Evolutionary conservation across 2,113 vertebrate genomes (phyloP), one percentile per base, ranked within the genome.

Genomic region (Chaetorhynchus papuensis): DNA sequence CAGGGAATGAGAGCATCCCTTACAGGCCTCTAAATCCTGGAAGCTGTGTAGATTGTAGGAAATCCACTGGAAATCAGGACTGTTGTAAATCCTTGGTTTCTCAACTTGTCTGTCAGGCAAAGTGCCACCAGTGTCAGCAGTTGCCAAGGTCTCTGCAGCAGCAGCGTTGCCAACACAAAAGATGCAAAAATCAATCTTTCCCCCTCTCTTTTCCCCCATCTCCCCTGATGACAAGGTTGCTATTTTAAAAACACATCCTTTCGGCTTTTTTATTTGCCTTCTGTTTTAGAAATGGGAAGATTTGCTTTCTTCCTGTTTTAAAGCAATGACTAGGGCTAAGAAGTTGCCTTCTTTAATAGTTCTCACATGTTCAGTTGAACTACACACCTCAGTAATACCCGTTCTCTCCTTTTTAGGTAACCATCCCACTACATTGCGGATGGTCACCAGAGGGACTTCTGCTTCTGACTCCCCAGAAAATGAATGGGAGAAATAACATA

Each of bases 391-490:
- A 41, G 47, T 56, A 70, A 78, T 66, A 81, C 52, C 56, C 87
- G 20, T 70, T 81, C 52, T 78, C 77, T 78, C 70, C 53, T 89
- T 77, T 87, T 44, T 82, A 90, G 77, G 64, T 81, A 92, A 83
- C 80, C 44, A 84, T 87, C 83, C 87, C 81, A 19, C 52, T 89
- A 78, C 70, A 60, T 5, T 83, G 70, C 5, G 56, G 41, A 21
- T 89, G 87, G 72, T 96, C 57, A 94, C 61, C 53, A 89, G 61
- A 84, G 81, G 45, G 69, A 89, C 61, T 89, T 76, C 30, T 63
- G 86, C 71, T 94, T 91, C 65, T 49, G 54, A 77, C 41, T 90
- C 53, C 90, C 85, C 78, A 85, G 82, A 83, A 89, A 91, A 84
- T 56, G 31, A 82, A 85, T 33, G 57, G 74, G 84, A 82, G 56